A percentile compares a stretch with the other conserved stretches of the same genome.
Conservation (phyloP, 2,888 invertebrate genomes). For the Caenorhabditis sinica region DNA sequence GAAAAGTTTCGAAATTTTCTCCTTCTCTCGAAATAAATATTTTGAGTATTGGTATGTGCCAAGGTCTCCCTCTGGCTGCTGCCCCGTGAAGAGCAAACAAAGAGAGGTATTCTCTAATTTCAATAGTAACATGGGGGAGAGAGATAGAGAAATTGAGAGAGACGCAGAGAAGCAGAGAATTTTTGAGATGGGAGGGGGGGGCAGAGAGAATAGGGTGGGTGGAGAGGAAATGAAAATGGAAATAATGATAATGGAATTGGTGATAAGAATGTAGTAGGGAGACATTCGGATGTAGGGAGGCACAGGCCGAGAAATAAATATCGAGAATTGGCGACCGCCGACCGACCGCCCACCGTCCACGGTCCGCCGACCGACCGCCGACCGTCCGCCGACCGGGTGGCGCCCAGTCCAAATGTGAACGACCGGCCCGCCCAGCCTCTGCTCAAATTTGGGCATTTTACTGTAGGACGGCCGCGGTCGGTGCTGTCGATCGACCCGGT, state of each 20-base stretch:
- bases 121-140: neutral
- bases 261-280: neutral
- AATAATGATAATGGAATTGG: neutral
- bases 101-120: slow-evolving; percentile 28
- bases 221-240: neutral
- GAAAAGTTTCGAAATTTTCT: too few relatives aligned
- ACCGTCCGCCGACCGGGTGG: too few relatives aligned
- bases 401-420: too few relatives aligned
- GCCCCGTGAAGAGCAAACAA: slow-evolving; percentile 28
- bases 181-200: neutral
- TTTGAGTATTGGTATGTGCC: slow-evolving; percentile 15
- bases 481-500: too few relatives aligned
- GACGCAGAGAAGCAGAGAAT: slow-evolving; percentile 7
- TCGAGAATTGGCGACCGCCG: too few relatives aligned
- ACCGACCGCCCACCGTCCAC: too few relatives aligned
- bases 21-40: slow-evolving; percentile 9
- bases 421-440: too few relatives aligned
- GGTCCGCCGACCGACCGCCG: too few relatives aligned
- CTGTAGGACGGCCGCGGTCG: too few relatives aligned
- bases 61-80: neutral
- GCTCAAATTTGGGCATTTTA: too few relatives aligned
- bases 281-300: neutral
- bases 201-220: neutral
- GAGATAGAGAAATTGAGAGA: neutral
- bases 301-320: too few relatives aligned